Percentiles rank a stretch among this genome's conserved stretches.
Evolutionary conservation across 92 coral and sea anemone genomes (phyloP).

Genomic region (Parazoanthus swiftii): DNA sequence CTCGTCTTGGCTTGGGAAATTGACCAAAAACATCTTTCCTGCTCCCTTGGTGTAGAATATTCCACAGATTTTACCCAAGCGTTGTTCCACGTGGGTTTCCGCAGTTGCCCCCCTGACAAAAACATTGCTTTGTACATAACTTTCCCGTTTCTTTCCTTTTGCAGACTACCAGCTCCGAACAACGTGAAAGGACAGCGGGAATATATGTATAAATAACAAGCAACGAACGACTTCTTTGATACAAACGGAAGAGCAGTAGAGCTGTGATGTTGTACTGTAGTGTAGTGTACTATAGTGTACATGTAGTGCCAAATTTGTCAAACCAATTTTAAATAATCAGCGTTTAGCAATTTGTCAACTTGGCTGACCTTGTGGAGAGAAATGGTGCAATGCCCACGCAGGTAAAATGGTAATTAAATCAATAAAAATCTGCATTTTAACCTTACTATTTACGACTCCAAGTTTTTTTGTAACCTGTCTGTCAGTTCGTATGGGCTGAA

Average conservation of each 20-base stretch:
- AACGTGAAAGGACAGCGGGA: slow-evolving; percentile 55
- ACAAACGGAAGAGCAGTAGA: not conserved
- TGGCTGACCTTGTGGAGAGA: not conserved
- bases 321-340: not conserved
- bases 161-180: slow-evolving; percentile 98
- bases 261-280: not conserved
- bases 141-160: slow-evolving; percentile 26
- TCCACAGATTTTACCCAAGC: not conserved
- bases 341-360: not conserved
- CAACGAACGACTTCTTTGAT: not conserved
- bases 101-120: not conserved
- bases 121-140: not conserved
- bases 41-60: too few species aligned
- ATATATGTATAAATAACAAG: not conserved
- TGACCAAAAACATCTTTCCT: too few species aligned
- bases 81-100: not conserved
- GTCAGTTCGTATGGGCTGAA: too few species aligned
- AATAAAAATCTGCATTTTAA: not conserved
- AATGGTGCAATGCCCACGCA: not conserved
- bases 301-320: not conserved
- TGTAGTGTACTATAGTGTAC: not conserved
- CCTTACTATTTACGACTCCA: not conserved
- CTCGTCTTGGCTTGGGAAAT: too few species aligned
- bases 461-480: not conserved
- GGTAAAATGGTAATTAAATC: not conserved